Evolutionary conservation across 2,113 vertebrate genomes (phyloP).

Genomic region (Sturnira hondurensis): DNA sequence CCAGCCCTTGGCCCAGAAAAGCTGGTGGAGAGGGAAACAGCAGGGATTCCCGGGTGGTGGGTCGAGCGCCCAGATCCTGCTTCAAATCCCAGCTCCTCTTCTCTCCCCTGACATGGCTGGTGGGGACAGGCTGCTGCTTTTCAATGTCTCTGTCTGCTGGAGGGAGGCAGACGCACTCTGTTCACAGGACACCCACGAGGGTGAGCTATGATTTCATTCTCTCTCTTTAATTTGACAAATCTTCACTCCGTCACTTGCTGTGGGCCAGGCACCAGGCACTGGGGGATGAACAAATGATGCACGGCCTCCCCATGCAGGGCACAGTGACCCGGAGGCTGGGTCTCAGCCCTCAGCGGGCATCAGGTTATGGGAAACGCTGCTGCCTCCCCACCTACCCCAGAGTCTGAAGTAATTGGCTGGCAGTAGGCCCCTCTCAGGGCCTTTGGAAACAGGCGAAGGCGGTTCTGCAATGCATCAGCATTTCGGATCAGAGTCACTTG

Average conservation of each 20-base stretch:
- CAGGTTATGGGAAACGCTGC: not conserved
- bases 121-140: not conserved
- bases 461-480: not conserved
- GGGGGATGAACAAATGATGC: not conserved
- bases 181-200: not conserved
- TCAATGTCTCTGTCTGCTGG: not conserved
- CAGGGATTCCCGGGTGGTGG: not conserved
- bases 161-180: not conserved
- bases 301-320: fast-evolving
- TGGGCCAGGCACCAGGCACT: not conserved
- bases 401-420: not conserved
- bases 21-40: not conserved
- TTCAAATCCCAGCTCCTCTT: fast-evolving
- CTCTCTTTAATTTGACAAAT: not conserved
- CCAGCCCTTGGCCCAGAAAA: not conserved
- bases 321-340: not conserved
- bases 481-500: not conserved
- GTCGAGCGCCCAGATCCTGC: not conserved
- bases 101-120: not conserved
- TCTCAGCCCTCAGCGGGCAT: not conserved
- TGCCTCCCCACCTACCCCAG: too few species aligned
- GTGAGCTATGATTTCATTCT: not conserved
- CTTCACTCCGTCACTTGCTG: not conserved
- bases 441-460: not conserved
- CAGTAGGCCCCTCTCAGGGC: not conserved